Conservation (phyloP, 1,140 invertebrate species). For the Zaprionus gabonicus region DNA sequence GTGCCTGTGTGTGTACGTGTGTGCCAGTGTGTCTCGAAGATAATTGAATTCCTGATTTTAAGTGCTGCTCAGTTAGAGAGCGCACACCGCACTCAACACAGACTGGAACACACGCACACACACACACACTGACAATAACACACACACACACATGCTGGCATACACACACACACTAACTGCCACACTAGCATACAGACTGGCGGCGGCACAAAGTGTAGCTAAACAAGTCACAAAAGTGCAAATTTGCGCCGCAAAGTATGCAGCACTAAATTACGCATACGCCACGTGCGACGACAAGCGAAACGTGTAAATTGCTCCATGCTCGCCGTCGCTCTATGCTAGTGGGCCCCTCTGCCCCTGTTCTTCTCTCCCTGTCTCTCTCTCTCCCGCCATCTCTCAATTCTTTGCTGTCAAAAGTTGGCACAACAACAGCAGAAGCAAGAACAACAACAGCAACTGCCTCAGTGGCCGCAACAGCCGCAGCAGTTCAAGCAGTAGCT, state of each 20-base stretch:
- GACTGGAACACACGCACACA: slow-evolving; percentile 15
- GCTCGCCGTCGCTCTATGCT: slow-evolving; percentile 1
- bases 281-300: slow-evolving; percentile 59
- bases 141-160: slow-evolving; percentile 8
- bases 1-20: background rate
- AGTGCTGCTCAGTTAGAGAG: slow-evolving; percentile 62
- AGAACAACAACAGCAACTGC: slow-evolving; percentile 3
- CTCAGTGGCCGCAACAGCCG: background rate
- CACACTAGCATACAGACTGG: slow-evolving; percentile 17
- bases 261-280: slow-evolving; percentile 80
- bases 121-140: slow-evolving; percentile 1
- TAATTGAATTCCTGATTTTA: slow-evolving; percentile 82
- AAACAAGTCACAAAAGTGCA: slow-evolving; percentile 80
- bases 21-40: slow-evolving; percentile 46
- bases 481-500: background rate
- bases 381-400: background rate
- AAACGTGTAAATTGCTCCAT: slow-evolving; percentile 69
- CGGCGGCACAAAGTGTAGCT: slow-evolving; percentile 36
- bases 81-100: slow-evolving; percentile 15
- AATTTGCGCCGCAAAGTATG: slow-evolving; percentile 77
- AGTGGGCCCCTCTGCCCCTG: too few species aligned
- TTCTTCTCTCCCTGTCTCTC: background rate
- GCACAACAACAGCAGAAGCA: background rate
- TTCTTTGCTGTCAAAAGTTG: slow-evolving; percentile 20
- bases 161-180: slow-evolving; percentile 8